These are phyloP conservation scores for Tiaroga cobitis DNA, from an alignment of 2,797 vertebrate species.

Conservation along the genomic window DNA sequence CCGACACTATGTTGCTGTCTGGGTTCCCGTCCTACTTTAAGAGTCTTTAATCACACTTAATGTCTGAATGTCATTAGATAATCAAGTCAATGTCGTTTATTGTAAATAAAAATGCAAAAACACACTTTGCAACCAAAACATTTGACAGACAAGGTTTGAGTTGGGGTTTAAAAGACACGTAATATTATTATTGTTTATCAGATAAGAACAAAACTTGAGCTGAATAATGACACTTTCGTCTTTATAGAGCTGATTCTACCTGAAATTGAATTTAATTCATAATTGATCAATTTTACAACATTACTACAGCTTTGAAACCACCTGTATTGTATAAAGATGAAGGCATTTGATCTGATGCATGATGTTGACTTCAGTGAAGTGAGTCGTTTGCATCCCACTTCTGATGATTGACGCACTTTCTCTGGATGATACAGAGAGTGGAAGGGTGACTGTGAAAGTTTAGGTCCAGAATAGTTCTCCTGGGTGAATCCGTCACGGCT, in stretches of 20 bases:
- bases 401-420: conserved; percentile 46
- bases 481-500: conserved; percentile 32
- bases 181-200: background rate
- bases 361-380: background rate
- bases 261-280: too few relatives aligned
- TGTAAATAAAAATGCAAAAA: too few relatives aligned
- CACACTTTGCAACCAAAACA: background rate
- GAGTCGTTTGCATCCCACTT: background rate
- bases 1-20: too few relatives aligned
- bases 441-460: conserved; percentile 52
- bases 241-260: background rate
- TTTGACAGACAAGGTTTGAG: background rate
- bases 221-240: background rate
- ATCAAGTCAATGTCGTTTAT: background rate
- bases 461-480: conserved; percentile 43
- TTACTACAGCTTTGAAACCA: background rate
- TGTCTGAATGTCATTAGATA: background rate
- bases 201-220: background rate
- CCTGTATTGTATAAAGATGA: background rate
- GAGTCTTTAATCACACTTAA: background rate
- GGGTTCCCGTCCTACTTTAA: too few relatives aligned
- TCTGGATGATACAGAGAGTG: conserved; percentile 45
- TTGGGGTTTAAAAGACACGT: background rate
- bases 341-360: background rate
- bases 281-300: background rate